These are phyloP conservation scores for Hypotaenidia philippensis DNA, from an alignment of 2,797 vertebrate species.

Conservation along the genomic window DNA sequence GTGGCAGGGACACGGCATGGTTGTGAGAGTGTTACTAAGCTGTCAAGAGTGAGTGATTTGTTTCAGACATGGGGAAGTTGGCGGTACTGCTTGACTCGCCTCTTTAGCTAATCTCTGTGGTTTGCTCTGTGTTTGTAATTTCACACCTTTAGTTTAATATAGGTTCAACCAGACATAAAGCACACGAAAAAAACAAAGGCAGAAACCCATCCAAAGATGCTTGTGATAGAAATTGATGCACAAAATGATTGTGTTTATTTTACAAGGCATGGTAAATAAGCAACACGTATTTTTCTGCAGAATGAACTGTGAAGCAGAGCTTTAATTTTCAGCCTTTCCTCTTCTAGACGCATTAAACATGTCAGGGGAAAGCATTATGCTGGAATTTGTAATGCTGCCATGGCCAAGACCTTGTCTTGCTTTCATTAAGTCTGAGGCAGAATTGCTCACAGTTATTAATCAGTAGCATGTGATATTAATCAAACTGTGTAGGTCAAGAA, in stretches of 20 bases:
- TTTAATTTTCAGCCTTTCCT: background rate
- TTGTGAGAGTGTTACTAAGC: background rate
- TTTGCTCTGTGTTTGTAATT: background rate
- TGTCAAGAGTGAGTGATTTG: background rate
- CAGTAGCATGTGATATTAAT: background rate
- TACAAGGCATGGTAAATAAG: background rate
- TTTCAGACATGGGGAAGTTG: background rate
- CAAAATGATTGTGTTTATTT: background rate
- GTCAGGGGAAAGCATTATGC: background rate
- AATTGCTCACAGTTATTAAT: background rate
- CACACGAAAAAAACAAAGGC: background rate
- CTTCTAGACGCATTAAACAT: background rate
- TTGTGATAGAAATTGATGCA: background rate
- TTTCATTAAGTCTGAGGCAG: background rate
- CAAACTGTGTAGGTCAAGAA: background rate
- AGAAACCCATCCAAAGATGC: accelerated
- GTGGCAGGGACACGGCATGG: background rate
- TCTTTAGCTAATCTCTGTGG: background rate
- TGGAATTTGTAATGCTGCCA: background rate
- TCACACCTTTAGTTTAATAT: background rate
- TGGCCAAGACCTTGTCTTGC: background rate
- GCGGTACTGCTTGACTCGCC: background rate
- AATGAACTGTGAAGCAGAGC: background rate
- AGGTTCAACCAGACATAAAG: background rate
- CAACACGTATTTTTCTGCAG: background rate